Evolutionary conservation across 2,113 vertebrate species (phyloP).

Genomic region (Otis tarda): DNA sequence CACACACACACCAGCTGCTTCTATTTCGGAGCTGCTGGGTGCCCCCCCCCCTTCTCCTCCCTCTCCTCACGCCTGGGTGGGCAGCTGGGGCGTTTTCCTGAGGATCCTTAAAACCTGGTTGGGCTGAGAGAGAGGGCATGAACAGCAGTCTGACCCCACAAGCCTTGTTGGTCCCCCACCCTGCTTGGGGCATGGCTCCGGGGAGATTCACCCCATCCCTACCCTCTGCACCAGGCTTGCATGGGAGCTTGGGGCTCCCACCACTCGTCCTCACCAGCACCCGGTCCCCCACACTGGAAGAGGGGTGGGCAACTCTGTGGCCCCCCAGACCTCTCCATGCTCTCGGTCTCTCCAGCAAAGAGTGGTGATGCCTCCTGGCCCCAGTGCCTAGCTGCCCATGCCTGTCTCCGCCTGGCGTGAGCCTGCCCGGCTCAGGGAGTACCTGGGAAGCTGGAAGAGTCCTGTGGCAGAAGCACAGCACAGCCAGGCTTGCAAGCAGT

Average conservation of each 20-base stretch:
- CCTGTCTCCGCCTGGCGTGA: neutral
- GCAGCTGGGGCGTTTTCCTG: neutral
- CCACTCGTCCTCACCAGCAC: neutral
- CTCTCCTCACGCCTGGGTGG: neutral
- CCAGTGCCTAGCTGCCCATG: fast-evolving
- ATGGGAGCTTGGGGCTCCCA: neutral
- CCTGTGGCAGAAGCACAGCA: neutral
- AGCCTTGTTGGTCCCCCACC: neutral
- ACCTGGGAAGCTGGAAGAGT: neutral
- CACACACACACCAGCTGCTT: slow-evolving; percentile 73
- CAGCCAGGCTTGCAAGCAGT: fast-evolving
- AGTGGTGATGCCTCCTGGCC: neutral
- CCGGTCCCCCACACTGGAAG: neutral
- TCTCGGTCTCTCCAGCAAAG: neutral
- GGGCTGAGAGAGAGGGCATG: fast-evolving
- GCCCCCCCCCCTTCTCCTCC: slow-evolving; percentile 20
- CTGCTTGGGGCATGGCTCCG: fast-evolving
- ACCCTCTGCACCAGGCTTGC: fast-evolving
- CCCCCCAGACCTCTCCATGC: fast-evolving
- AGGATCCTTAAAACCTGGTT: neutral
- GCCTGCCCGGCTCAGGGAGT: fast-evolving
- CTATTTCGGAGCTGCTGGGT: slow-evolving; percentile 68
- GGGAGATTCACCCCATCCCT: neutral
- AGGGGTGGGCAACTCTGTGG: neutral
- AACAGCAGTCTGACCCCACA: neutral